These are phyloP conservation scores for Saccostrea echinata DNA, from an alignment of 1,140 invertebrate genomes.

Conservation along the genomic window DNA sequence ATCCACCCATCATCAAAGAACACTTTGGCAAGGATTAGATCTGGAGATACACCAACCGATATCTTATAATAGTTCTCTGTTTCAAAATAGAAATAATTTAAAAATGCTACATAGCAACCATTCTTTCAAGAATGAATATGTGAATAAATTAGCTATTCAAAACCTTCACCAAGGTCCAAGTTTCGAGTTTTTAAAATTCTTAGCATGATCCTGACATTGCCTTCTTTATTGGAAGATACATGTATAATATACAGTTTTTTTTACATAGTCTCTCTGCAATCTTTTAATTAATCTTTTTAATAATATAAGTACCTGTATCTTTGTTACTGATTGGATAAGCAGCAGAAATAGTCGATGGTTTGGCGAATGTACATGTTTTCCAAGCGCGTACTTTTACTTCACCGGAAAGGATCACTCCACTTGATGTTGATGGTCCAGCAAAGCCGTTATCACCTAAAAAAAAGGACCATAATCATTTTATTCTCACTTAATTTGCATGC, in stretches of 20 bases:
- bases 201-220: too few relatives aligned
- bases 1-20: constrained; percentile 42
- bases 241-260: too few relatives aligned
- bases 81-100: not conserved
- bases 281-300: not conserved
- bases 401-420: constrained; percentile 33
- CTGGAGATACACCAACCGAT: not conserved
- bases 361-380: constrained; percentile 51
- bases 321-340: not conserved
- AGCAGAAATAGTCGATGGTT: constrained; percentile 40
- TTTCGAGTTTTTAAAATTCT: too few relatives aligned
- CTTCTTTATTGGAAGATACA: too few relatives aligned
- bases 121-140: too few relatives aligned
- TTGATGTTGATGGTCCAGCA: not conserved
- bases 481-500: not conserved
- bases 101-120: not conserved
- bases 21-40: constrained; percentile 43
- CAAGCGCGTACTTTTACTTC: constrained; percentile 46
- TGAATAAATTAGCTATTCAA: too few relatives aligned
- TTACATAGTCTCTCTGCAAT: too few relatives aligned
- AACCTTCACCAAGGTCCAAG: too few relatives aligned
- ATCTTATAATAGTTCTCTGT: constrained; percentile 7
- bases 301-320: not conserved
- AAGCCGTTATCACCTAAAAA: not conserved
- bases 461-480: not conserved